Evolutionary conservation across 92 coral and sea anemone species (phyloP).

Genomic region (Diadumene lineata): DNA sequence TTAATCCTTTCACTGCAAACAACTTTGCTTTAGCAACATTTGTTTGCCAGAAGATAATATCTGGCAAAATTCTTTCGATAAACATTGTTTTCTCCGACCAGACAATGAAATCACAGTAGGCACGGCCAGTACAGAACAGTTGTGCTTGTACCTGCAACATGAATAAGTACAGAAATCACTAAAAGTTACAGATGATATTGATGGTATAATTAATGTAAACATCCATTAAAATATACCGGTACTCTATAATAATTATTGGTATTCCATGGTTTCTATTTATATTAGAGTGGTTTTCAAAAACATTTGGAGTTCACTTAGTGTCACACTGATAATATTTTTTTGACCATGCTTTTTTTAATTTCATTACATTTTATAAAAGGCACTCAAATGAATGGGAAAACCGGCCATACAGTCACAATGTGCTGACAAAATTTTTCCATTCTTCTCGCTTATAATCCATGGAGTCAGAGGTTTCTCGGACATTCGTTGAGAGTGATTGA

Average conservation of each 20-base stretch:
- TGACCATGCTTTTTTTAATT: no score
- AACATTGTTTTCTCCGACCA: conserved; percentile 54
- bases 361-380: no score
- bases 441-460: conserved; percentile 50
- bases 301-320: no score
- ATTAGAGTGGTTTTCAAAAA: no score
- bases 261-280: no score
- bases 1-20: conserved; percentile 47
- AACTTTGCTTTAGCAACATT: conserved; percentile 54
- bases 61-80: conserved; percentile 52
- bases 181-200: no score
- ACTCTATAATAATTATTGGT: no score
- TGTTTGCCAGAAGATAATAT: conserved; percentile 42
- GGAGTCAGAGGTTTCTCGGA: conserved; percentile 55
- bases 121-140: conserved; percentile 14
- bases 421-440: conserved; percentile 47
- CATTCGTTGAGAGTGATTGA: conserved; percentile 41
- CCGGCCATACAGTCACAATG: conserved; percentile 64
- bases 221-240: no score
- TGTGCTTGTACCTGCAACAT: conserved; percentile 68
- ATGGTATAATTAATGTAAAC: no score
- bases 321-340: no score
- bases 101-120: conserved; percentile 64
- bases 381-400: no score
- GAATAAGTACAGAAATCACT: no score